phyloP scores from a whole-genome alignment of 2,888 invertebrate genomes.

The Synergus gifuensis region DNA sequence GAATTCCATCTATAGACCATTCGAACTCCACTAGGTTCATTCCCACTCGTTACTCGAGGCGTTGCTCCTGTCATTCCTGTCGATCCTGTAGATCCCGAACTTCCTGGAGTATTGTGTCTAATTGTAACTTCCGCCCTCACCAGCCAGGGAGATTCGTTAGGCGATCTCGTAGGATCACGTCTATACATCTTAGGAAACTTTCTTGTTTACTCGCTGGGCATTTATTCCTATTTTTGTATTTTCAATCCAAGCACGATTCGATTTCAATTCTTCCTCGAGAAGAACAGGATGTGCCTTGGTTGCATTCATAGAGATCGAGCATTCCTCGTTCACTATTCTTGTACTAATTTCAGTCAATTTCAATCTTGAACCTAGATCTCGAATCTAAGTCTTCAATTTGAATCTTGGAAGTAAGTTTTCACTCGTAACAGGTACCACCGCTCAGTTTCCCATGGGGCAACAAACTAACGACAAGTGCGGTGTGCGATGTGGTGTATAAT shows the following conservation, averaged over 20 bases:
- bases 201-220: not conserved
- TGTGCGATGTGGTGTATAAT: conserved; percentile 61
- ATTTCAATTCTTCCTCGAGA: conserved; percentile 23
- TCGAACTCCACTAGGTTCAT: conserved; percentile 78
- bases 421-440: conserved; percentile 39
- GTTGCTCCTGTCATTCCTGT: conserved; percentile 49
- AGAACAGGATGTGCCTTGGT: conserved; percentile 5
- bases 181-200: conserved; percentile 14
- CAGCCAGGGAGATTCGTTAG: conserved; percentile 82
- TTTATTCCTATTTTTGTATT: not conserved
- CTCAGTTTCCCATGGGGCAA: conserved; percentile 43
- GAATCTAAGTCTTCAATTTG: not conserved
- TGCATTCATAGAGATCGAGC: not conserved
- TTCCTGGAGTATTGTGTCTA: conserved; percentile 78
- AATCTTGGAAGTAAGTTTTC: not conserved
- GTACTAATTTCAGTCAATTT: not conserved
- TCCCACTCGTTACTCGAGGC: conserved; percentile 73
- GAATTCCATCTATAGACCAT: conserved; percentile 80
- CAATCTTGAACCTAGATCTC: not conserved
- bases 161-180: not conserved
- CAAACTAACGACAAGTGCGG: conserved; percentile 45
- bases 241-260: conserved; percentile 14
- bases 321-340: not conserved
- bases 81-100: conserved; percentile 49
- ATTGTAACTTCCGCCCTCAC: conserved; percentile 85